A percentile compares a stretch with the other conserved stretches of the same genome.
These are phyloP conservation scores for Synodontis membranacea DNA, from an alignment of 2,113 vertebrate genomes.

Conservation along the genomic window DNA sequence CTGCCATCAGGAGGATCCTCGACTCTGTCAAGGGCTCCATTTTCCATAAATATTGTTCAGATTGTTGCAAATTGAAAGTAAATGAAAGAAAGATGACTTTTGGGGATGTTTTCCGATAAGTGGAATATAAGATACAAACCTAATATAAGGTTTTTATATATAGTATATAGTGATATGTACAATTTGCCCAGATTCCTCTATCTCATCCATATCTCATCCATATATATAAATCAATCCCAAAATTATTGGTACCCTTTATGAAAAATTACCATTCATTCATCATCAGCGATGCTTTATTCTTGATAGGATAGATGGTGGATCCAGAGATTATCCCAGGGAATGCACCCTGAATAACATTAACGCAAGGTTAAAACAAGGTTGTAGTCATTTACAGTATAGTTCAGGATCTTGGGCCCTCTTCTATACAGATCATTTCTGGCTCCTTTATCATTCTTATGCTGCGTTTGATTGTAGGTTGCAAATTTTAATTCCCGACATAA, in stretches of 20 bases:
- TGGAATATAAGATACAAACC: neutral
- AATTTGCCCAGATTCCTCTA: neutral
- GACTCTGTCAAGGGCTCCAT: neutral
- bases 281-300: neutral
- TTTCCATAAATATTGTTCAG: slow-evolving; percentile 8
- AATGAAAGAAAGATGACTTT: neutral
- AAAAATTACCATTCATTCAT: neutral
- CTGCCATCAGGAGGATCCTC: slow-evolving; percentile 15
- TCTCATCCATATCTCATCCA: neutral
- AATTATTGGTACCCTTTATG: neutral
- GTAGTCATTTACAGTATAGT: neutral
- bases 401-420: neutral
- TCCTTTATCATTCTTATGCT: neutral
- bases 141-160: neutral
- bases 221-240: neutral
- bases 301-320: neutral
- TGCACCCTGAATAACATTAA: neutral
- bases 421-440: neutral
- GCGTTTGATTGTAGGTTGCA: neutral
- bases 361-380: neutral
- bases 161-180: neutral
- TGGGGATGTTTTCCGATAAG: neutral
- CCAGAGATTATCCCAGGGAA: neutral
- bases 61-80: neutral
- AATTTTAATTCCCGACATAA: neutral